These are phyloP conservation scores for Andrena praecox DNA, from an alignment of 2,888 invertebrate species.

Conservation along the genomic window DNA sequence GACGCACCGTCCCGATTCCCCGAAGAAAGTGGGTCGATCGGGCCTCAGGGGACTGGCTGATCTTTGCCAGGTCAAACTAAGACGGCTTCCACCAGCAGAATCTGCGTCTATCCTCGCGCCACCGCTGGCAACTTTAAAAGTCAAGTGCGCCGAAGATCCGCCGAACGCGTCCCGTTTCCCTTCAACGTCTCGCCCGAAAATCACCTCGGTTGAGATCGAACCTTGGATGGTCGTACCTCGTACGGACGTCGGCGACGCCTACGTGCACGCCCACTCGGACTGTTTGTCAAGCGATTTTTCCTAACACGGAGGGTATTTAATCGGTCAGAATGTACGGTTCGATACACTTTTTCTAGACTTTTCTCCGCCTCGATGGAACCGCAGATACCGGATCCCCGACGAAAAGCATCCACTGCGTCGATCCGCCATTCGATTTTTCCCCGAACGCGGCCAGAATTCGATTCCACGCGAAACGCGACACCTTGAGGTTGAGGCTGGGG, in stretches of 20 bases:
- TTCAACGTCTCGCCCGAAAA: not conserved
- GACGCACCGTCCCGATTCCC: no score
- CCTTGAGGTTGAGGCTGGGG: not conserved
- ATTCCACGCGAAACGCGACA: constrained; percentile 35
- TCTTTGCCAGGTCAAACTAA: not conserved
- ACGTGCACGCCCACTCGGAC: constrained; percentile 20
- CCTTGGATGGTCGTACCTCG: not conserved
- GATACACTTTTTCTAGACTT: not conserved
- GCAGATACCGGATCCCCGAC: not conserved
- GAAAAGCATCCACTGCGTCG: constrained; percentile 6
- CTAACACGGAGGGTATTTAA: not conserved
- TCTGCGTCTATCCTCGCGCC: not conserved
- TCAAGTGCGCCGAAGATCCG: not conserved
- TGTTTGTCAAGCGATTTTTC: not conserved
- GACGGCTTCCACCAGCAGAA: not conserved
- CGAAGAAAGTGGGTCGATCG: no score
- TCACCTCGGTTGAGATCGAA: not conserved
- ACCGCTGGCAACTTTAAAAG: not conserved
- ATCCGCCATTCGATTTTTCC: constrained; percentile 20
- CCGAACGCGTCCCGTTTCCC: not conserved
- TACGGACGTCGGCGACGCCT: not conserved
- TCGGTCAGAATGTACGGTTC: not conserved
- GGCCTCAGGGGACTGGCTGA: not conserved
- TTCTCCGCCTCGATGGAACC: not conserved
- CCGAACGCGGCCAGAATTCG: constrained; percentile 32